Base-by-base conservation (phyloP, 2,113 vertebrate genomes). In the Platysteira castanea region DNA sequence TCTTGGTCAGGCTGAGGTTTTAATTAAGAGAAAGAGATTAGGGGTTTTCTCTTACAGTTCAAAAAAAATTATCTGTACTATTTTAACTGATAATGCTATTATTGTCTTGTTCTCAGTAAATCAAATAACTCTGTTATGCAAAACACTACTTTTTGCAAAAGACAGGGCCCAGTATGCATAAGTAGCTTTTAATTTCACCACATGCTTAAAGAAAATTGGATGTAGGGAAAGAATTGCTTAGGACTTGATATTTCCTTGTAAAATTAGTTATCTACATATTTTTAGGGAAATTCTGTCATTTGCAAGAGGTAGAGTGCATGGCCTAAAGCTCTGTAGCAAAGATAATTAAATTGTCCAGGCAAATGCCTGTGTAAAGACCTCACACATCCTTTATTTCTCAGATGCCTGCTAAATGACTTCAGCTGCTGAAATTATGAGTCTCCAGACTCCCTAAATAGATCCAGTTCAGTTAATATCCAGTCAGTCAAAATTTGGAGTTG, bases 71-170 rank as follows among this genome's bases (percentile, higher is more conserved):
- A 15, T 16, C n/a, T 46, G 1, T 47, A 63, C 47, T 53, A 37
- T 37, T 87, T 14, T 82, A 35, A 46, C 70, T 84, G 47, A 65
- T 86, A 80, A 78, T 89, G 71, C 71, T 64, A 14, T 70, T 92
- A 46, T 54, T 93, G 21, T 81, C 61, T 79, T 92, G 61, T 92
- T 90, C 49, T 90, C 47, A 75, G 24, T n/a, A 87, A 92, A 56
- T 71, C 68, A 46, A 93, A 3, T 73, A 67, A 68, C 52, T 63
- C 88, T 41, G 35, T 92, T 69, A 63, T 2, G 1, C 30, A 63
- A 22, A 89, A 54, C 70, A 93, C 67, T 94, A 50, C 30, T 76
- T 82, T 30, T 84, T 41, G 69, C 22, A 73, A 27, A 79, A 68
- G 20, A 15, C 1, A 39, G 33, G 50, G 27, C 42, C 13, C 26